Base-by-base conservation (phyloP, 2,113 vertebrate genomes). In the Chloroceryle aenea region DNA sequence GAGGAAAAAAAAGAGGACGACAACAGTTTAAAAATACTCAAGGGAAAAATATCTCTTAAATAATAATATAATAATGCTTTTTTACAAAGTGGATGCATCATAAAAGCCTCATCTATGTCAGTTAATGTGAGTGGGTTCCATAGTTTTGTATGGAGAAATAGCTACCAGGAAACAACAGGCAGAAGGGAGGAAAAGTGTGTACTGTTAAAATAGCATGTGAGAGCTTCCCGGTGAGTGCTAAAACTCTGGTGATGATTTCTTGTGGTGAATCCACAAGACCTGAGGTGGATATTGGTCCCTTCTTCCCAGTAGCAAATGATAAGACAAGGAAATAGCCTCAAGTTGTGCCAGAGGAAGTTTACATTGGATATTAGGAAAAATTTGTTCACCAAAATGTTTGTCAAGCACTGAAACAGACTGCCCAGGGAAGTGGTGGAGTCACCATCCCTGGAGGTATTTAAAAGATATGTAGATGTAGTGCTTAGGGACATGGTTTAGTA, bases 1-100 rank as follows among this genome's bases (percentile, higher is more conserved):
- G 22, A 97, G 43, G 34, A 73, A 94, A 95, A 92, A 89, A 2
- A 45, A 45, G 45, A 18, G 67, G 30, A 90, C 66, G 29, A 67
- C 12, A 97, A 76, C 83, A 78, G 67, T 79, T 78, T 73, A 6
- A 79, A 9, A 81, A 21, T 5, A 79, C 19, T 82, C 13, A 34
- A 69, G 15, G n/a, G 34, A 77, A 67, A 67, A 73, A 71, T 25
- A 25, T 9, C 3, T 76, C 36, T 80, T 40, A 45, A 69, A 77
- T 58, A 78, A 14, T 58, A 68, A 71, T 61, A 4, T 69, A 48
- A 20, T 58, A 81, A 43, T 27, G 1, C 82, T 63, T 59, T 87
- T 80, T 81, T 50, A n/a, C 12, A 27, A 48, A 72, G 40, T 69
- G 7, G 9, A 74, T 68, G 4, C 16, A n/a, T 53, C 14, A 32